Base-by-base conservation (phyloP, 2,888 invertebrate species). In the Chrysolina haemoptera region DNA sequence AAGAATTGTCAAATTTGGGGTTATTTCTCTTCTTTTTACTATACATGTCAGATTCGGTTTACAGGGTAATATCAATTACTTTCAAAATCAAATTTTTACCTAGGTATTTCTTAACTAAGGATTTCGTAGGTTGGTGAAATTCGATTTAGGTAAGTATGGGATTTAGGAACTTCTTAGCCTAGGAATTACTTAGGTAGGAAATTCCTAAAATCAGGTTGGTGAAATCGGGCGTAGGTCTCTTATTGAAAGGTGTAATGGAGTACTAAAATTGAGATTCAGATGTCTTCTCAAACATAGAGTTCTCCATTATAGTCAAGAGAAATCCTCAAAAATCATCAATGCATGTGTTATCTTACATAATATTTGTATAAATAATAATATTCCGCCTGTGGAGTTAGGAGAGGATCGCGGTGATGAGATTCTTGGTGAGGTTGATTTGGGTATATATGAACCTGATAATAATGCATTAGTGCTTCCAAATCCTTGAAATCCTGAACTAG, bases 221-320 rank as follows among this genome's bases (percentile, higher is more conserved):
- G n/a, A n/a, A n/a, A n/a, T n/a, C n/a, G n/a, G n/a, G n/a, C n/a
- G n/a, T 46, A 66, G 74, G 22, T 66, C 55, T 22, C 62, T 66
- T 46, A 70, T 74, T 18, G 73, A 73, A 66, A 48, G 81, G n/a
- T 76, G 77, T n/a, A 81, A 78, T 64, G 78, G 79, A 20, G 69
- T 80, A 18, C 64, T 81, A 6, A 81, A 80, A 69, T 74, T 63
- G 63, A 59, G 80, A 16, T 81, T 79, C 74, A 41, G 77, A 43
- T 81, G 80, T 64, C 62, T 80, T 12, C 68, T 76, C 20, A 80
- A 78, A 59, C 77, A 82, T 62, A 22, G 35, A 8, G 8, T 8
- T 8, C 35, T 35, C 4, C 35, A 35, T 35, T 35, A 35, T 35
- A 35, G 35, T 11, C 79, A 79, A 18, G 69, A 40, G 41, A 67